Evolutionary conservation across 1,140 invertebrate genomes (phyloP), one percentile per base, ranked within the genome.

Genomic region (Ceratina calcarata): DNA sequence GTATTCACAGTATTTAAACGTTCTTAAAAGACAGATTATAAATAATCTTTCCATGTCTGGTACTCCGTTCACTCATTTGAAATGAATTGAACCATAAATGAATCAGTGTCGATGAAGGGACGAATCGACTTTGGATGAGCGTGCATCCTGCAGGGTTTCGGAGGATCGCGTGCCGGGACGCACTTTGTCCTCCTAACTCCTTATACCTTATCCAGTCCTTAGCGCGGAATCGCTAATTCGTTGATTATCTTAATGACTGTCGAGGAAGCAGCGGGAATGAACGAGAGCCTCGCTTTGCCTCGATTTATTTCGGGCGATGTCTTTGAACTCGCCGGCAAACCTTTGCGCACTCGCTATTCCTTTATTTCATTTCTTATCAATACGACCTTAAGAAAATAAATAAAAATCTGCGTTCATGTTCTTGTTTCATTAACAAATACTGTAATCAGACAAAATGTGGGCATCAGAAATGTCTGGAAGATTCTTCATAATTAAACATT

Each of bases 171-270:
- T 91, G 91, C 76, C 86, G 82, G 83, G 80, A 91, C 88, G 89
- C 90, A 91, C 88, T 91, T 91, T 91, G 89, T 91, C 88, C 87
- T 83, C 80, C 79, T 76, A 88, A 88, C 86, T 88, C 87, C 82
- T 90, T 86, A 87, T 88, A 84, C 87, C 88, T 90, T 91, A 90
- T 90, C 86, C 90, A 89, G 80, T 89, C 84, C 86, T 89, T 88
- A 87, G 85, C 84, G 88, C 83, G 86, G 87, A 90, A 91, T 89
- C 90, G 87, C 83, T 91, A 91, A 91, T 91, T 91, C 85, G 86
- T 88, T 89, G 90, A 91, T 91, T 91, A 89, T 87, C 81, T 82
- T 88, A 90, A 91, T 89, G 88, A 90, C 89, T 90, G 87, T 89
- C 85, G 84, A 85, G 72, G 77, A 84, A 78, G 81, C 81, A 86